Conservation (phyloP, 2,113 vertebrate species). For the Laticauda colubrina region DNA sequence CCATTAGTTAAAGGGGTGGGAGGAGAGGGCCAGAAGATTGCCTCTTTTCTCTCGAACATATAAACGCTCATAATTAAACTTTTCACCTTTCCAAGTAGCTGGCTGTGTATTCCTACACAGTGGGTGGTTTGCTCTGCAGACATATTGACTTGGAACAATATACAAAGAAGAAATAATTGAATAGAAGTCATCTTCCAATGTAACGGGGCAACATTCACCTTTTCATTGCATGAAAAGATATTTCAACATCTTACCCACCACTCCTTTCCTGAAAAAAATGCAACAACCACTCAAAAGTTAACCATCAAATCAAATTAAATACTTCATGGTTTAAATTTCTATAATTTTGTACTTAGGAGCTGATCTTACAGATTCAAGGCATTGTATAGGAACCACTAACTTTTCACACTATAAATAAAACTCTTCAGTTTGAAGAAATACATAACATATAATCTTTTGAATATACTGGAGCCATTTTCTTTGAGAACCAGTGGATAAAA, state of each 20-base stretch:
- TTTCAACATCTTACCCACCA: conserved; percentile 63
- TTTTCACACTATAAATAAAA: background rate
- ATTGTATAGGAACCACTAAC: conserved; percentile 6
- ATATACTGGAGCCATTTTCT: background rate
- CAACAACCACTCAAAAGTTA: conserved; percentile 34
- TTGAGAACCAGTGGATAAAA: background rate
- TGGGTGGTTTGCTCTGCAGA: conserved; percentile 71
- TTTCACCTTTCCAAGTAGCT: conserved; percentile 75
- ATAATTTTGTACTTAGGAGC: conserved; percentile 59
- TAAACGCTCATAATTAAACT: conserved; percentile 75
- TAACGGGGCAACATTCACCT: conserved; percentile 59
- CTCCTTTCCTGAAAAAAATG: conserved; percentile 23
- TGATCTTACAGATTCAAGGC: conserved; percentile 53
- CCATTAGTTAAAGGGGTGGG: conserved; percentile 55
- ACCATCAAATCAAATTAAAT: conserved; percentile 66
- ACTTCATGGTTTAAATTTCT: conserved; percentile 63
- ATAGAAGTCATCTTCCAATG: conserved; percentile 71
- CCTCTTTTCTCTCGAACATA: conserved; percentile 61
- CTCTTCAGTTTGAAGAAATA: background rate
- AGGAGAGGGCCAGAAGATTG: conserved; percentile 48
- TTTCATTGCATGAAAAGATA: conserved; percentile 65
- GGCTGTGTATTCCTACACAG: conserved; percentile 66
- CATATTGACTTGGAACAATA: conserved; percentile 72
- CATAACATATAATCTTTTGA: background rate
- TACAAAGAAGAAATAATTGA: conserved; percentile 70